Base-by-base conservation (phyloP, 2,888 invertebrate genomes). In the Coenonympha glycerion region DNA sequence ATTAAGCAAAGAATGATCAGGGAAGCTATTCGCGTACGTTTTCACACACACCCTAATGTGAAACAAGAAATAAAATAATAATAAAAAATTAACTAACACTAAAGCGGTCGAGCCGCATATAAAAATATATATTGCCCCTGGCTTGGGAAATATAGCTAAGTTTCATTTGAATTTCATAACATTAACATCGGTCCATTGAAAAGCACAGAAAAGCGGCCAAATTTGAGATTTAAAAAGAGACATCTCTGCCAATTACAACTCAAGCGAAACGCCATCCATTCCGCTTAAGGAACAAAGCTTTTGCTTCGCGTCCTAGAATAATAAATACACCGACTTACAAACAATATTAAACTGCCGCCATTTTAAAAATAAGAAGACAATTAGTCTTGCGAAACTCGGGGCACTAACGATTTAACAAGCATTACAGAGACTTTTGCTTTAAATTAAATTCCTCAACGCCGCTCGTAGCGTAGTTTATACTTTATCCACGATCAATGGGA, bases 401-500 rank as follows among this genome's bases (percentile, higher is more conserved):
- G 51, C 55, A 48, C 33, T 21, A 57, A 56, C 52, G 55, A 53
- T 57, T 59, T 57, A 59, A 58, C 57, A 50, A 47, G 53, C 55
- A 53, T 59, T 55, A 56, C 57, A 53, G 48, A 55, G 56, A 61
- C 55, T 59, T 53, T 50, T 40, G 52, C 54, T 60, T 56, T 49
- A 61, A 64, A 61, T 60, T 54, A 61, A 64, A 64, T 63, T 62
- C 60, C 48, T 40, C 21, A 57, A 24, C n/a, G n/a, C n/a, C n/a
- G n/a, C n/a, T n/a, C n/a, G 58, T 60, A 60, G 37, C 41, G 33
- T 39, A 34, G 13, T 16, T 16, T 33, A 9, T 28, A 24, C n/a
- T 26, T 18, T 15, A 9, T 1, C 16, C 45, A 11, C n/a, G 36
- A 36, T 46, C 45, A 16, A 46, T 46, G 36, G 26, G 11, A 26